phyloP scores from a whole-genome alignment of 2,888 invertebrate species.

The Masnerella sp. region DNA sequence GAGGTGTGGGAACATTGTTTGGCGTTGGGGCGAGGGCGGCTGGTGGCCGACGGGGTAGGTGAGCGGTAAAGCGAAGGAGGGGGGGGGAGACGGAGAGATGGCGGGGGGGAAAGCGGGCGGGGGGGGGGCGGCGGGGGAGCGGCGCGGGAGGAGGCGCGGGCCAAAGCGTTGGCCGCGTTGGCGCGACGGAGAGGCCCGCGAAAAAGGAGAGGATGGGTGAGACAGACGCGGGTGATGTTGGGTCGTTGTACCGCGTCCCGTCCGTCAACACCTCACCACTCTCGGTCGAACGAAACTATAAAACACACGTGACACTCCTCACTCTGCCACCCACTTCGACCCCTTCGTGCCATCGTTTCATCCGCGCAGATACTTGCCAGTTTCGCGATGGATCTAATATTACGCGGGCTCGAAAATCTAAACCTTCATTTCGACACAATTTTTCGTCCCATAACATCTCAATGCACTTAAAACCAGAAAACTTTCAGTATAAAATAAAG shows the following conservation, averaged over 20 bases:
- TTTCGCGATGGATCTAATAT: constrained; percentile 45
- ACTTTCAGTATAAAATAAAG: no score
- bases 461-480: no score
- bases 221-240: constrained; percentile 66
- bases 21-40: constrained; percentile 69
- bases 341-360: constrained; percentile 64
- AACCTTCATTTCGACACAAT: no score
- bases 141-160: constrained; percentile 7
- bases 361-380: constrained; percentile 60
- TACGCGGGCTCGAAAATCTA: no score
- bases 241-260: constrained; percentile 74
- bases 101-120: constrained; percentile 50
- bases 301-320: constrained; percentile 74
- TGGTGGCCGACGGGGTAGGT: constrained; percentile 70
- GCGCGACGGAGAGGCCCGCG: constrained; percentile 58
- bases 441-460: no score
- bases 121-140: constrained; percentile 48
- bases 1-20: constrained; percentile 76
- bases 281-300: constrained; percentile 73
- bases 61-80: constrained; percentile 66
- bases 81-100: constrained; percentile 45
- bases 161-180: constrained; percentile 45
- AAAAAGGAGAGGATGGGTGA: constrained; percentile 52
- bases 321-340: constrained; percentile 63
- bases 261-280: constrained; percentile 75